These are phyloP conservation scores for Gambusia holbrooki DNA, from an alignment of 2,113 vertebrate species.

Conservation along the genomic window DNA sequence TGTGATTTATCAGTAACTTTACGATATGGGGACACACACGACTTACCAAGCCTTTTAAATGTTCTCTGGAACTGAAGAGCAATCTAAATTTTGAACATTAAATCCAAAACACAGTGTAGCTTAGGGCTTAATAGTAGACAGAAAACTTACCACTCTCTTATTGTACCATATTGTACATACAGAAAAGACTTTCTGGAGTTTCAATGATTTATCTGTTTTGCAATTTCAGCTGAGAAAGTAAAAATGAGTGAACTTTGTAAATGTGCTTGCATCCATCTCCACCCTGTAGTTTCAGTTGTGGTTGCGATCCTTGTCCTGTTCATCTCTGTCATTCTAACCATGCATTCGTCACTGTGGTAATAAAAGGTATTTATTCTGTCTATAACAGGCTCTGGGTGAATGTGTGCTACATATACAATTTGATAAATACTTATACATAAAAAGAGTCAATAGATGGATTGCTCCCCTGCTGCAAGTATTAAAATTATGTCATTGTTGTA, in stretches of 20 bases:
- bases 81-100: conserved; percentile 18
- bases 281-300: conserved; percentile 26
- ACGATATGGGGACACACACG: not conserved
- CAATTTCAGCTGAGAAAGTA: conserved; percentile 1
- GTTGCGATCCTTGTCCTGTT: conserved; percentile 18
- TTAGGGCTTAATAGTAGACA: not conserved
- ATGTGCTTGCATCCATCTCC: conserved; percentile 25
- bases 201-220: conserved; percentile 24
- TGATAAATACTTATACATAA: no score
- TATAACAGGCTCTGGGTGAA: conserved; percentile 24
- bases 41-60: conserved; percentile 7
- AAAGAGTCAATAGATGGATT: no score
- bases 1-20: not conserved
- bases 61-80: conserved; percentile 16
- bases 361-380: conserved; percentile 67
- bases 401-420: conserved; percentile 5
- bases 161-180: conserved; percentile 37
- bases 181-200: conserved; percentile 5
- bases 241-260: conserved; percentile 8
- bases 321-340: conserved; percentile 37
- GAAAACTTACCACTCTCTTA: not conserved
- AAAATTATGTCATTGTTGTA: no score
- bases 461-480: no score
- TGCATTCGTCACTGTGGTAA: conserved; percentile 49
- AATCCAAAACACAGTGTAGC: not conserved